These are phyloP conservation scores for Conus ventricosus DNA, from an alignment of 1,140 invertebrate genomes.

Conservation along the genomic window DNA sequence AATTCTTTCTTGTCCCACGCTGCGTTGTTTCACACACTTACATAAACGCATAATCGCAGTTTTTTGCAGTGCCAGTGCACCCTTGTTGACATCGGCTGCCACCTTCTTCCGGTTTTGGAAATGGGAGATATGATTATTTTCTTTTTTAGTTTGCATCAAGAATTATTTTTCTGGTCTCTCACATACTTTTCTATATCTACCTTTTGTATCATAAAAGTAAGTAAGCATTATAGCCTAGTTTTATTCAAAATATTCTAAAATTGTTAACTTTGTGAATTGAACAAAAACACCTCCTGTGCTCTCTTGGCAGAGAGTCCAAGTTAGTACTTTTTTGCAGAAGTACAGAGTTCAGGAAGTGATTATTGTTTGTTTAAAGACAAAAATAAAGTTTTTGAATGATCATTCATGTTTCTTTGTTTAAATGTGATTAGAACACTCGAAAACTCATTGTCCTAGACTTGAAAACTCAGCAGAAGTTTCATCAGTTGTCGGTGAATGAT, in stretches of 20 bases:
- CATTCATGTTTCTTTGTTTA: not conserved
- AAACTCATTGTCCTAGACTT: not conserved
- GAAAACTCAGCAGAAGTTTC: not conserved
- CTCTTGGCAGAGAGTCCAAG: not conserved
- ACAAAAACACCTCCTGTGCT: not conserved
- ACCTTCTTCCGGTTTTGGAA: conserved; percentile 11
- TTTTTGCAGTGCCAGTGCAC: not conserved
- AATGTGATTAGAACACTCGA: not conserved
- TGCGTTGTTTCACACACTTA: no score
- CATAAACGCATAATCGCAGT: no score
- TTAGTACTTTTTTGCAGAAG: not conserved
- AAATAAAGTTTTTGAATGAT: not conserved
- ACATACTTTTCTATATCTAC: no score
- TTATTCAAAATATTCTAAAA: not conserved
- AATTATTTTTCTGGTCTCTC: no score
- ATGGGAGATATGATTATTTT: not conserved
- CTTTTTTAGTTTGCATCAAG: not conserved
- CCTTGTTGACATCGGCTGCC: conserved; percentile 10
- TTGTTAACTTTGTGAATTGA: not conserved
- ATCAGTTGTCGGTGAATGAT: not conserved
- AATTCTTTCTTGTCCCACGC: no score
- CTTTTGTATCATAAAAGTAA: no score
- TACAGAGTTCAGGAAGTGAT: not conserved
- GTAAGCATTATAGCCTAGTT: no score
- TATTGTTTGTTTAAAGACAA: not conserved